Evolutionary conservation across 35 echinoderm and acorn worm species (phyloP).

Genomic region (Lytechinus pictus): DNA sequence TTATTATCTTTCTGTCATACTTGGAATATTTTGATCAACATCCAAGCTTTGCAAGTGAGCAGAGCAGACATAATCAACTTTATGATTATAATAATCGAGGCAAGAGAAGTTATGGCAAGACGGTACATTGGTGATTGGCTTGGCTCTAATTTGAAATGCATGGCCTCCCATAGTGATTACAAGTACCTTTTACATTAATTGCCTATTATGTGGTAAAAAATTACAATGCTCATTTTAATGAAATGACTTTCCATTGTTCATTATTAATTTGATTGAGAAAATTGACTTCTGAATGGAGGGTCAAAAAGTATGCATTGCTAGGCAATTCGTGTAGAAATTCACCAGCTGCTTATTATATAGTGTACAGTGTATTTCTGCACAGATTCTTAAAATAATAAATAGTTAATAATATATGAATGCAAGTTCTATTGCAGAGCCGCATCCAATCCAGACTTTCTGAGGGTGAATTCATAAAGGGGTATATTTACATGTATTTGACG

Average conservation of each 20-base stretch:
- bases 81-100: background rate
- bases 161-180: background rate
- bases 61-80: background rate
- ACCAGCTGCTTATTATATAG: too few species aligned
- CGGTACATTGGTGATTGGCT: background rate
- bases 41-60: background rate
- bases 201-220: too few species aligned
- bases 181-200: background rate
- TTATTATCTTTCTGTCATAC: background rate
- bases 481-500: too few species aligned
- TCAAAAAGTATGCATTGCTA: too few species aligned
- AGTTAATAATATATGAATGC: too few species aligned
- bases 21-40: background rate
- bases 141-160: background rate
- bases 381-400: too few species aligned
- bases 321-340: too few species aligned
- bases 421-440: too few species aligned
- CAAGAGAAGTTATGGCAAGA: background rate
- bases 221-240: too few species aligned
- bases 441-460: too few species aligned
- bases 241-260: background rate
- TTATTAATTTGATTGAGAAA: constrained; percentile 21
- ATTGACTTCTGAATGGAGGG: background rate
- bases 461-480: too few species aligned
- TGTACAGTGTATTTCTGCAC: too few species aligned